Percentiles rank a stretch among this genome's conserved stretches.
Conservation (phyloP, 2,888 invertebrate species). For the Liodrosophila aerea region DNA sequence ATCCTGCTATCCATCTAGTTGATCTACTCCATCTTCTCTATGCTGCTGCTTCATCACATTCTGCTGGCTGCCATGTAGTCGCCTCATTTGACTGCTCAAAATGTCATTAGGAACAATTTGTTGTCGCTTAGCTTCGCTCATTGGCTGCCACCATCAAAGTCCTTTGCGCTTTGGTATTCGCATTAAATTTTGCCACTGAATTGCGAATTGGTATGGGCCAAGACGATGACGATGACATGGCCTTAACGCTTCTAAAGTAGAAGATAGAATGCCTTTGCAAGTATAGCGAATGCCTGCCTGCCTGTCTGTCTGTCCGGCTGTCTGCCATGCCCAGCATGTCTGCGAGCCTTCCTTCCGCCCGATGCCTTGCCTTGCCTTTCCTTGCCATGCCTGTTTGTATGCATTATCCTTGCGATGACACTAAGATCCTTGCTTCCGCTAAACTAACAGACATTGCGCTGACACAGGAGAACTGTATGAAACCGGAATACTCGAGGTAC, state of each 20-base stretch:
- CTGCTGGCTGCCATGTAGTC: slow-evolving; percentile 7
- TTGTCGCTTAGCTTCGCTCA: slow-evolving; percentile 33
- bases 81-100: slow-evolving; percentile 33
- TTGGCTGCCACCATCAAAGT: slow-evolving; percentile 49
- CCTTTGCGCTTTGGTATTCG: slow-evolving; percentile 29
- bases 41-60: not conserved
- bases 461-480: slow-evolving; percentile 7
- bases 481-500: slow-evolving; percentile 2
- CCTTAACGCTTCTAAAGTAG: slow-evolving; percentile 14
- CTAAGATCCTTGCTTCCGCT: slow-evolving; percentile 15
- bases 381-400: too few species aligned
- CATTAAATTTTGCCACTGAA: slow-evolving; percentile 24
- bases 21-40: not conserved
- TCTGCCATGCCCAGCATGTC: too few species aligned
- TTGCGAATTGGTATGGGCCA: not conserved
- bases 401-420: slow-evolving; percentile 23
- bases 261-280: slow-evolving; percentile 3
- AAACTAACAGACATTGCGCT: slow-evolving; percentile 6
- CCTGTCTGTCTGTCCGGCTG: not conserved
- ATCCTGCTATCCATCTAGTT: not conserved
- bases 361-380: too few species aligned
- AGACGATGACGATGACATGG: slow-evolving; percentile 23
- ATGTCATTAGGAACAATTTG: slow-evolving; percentile 43
- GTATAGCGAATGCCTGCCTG: not conserved
- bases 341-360: too few species aligned